These are phyloP conservation scores for Macrophya annulata DNA, from an alignment of 2,888 invertebrate species.

Conservation along the genomic window DNA sequence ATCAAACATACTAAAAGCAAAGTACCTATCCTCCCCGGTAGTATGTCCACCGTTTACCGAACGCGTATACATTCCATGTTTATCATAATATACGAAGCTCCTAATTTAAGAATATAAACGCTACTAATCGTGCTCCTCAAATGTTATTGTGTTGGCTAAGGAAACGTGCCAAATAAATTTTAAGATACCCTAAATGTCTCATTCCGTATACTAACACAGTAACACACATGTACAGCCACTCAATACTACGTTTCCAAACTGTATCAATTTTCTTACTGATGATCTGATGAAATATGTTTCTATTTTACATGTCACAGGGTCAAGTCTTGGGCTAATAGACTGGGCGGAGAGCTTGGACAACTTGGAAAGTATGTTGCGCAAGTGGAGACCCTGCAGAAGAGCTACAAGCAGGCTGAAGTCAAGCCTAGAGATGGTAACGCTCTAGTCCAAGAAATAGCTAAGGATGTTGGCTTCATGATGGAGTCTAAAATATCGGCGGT, in stretches of 20 bases:
- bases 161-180: not conserved
- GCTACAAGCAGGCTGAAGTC: constrained; percentile 90
- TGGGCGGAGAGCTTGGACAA: constrained; percentile 90
- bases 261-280: not conserved
- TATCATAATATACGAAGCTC: constrained; percentile 1
- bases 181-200: not conserved
- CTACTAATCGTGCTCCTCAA: not conserved
- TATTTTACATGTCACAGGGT: constrained; percentile 81
- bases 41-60: not conserved
- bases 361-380: constrained; percentile 91
- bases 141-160: not conserved
- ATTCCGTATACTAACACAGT: not conserved
- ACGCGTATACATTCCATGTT: not conserved
- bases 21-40: not conserved
- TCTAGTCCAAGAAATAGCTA: constrained; percentile 91
- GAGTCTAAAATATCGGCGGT: constrained; percentile 94
- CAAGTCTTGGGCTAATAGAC: constrained; percentile 91
- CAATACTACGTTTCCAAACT: not conserved
- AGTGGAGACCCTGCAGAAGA: constrained; percentile 90
- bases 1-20: constrained; percentile 13
- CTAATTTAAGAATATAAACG: constrained; percentile 13
- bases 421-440: constrained; percentile 89
- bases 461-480: constrained; percentile 93
- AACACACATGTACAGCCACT: not conserved
- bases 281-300: not conserved